phyloP scores from a whole-genome alignment of 1,140 invertebrate species.

The Tetramorium alpestre region DNA sequence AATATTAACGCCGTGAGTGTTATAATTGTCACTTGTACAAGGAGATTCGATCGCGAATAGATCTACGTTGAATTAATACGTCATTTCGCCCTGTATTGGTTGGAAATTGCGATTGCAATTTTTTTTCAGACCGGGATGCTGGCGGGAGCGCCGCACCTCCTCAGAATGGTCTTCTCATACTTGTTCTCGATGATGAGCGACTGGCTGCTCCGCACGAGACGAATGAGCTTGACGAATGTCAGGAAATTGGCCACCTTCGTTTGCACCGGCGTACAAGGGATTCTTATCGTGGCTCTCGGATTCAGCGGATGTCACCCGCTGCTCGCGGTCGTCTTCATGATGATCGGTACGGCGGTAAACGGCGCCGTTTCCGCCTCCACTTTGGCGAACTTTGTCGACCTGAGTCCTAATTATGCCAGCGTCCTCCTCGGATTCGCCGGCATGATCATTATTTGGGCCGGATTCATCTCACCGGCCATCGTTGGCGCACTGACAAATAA shows the following conservation, averaged over 20 bases:
- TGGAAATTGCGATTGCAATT: neutral
- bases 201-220: slow-evolving; percentile 87
- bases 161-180: slow-evolving; percentile 88
- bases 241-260: slow-evolving; percentile 88
- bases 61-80: neutral
- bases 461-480: slow-evolving; percentile 87
- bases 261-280: slow-evolving; percentile 86
- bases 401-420: slow-evolving; percentile 90
- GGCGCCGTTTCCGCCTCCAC: slow-evolving; percentile 89
- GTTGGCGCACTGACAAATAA: slow-evolving; percentile 88
- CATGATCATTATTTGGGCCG: slow-evolving; percentile 85
- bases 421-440: slow-evolving; percentile 88
- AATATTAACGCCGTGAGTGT: slow-evolving; percentile 90
- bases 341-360: slow-evolving; percentile 87
- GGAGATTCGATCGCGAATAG: neutral
- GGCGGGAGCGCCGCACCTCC: slow-evolving; percentile 89
- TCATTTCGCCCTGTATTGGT: neutral
- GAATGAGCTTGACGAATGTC: slow-evolving; percentile 88
- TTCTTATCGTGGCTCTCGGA: slow-evolving; percentile 87
- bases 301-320: slow-evolving; percentile 88
- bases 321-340: slow-evolving; percentile 88
- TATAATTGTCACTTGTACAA: neutral
- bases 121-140: slow-evolving; percentile 87
- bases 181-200: slow-evolving; percentile 88
- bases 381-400: slow-evolving; percentile 88